phyloP scores from a whole-genome alignment of 2,113 vertebrate genomes.

The Eptesicus fuscus region DNA sequence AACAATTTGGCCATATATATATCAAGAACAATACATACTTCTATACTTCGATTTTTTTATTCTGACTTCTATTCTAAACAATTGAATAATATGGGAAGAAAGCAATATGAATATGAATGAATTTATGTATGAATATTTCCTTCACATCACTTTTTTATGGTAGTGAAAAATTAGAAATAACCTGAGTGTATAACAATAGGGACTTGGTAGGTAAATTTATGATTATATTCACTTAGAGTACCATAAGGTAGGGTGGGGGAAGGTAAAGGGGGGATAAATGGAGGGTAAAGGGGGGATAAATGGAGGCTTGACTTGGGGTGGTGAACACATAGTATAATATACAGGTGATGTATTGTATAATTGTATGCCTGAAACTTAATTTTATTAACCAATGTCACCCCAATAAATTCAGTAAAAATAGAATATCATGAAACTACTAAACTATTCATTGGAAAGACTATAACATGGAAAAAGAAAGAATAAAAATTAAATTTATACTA shows the following conservation, averaged over 20 bases:
- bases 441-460: slow-evolving; percentile 2
- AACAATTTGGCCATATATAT: neutral
- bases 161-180: slow-evolving; percentile 26
- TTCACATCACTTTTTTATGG: slow-evolving; percentile 24
- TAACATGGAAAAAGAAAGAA: neutral
- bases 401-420: neutral
- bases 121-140: neutral
- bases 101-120: neutral
- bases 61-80: slow-evolving; percentile 5
- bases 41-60: neutral
- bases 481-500: slow-evolving; percentile 2
- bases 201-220: neutral
- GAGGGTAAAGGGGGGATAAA: neutral
- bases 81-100: neutral
- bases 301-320: neutral
- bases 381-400: neutral
- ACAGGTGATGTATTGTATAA: neutral
- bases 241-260: neutral
- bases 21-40: neutral
- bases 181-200: neutral
- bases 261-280: too few species aligned
- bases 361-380: neutral
- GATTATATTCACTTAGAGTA: neutral
- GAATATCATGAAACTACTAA: neutral
- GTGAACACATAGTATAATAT: neutral